Base-by-base conservation (phyloP, 2,113 vertebrate genomes). In the Silurus asotus region DNA sequence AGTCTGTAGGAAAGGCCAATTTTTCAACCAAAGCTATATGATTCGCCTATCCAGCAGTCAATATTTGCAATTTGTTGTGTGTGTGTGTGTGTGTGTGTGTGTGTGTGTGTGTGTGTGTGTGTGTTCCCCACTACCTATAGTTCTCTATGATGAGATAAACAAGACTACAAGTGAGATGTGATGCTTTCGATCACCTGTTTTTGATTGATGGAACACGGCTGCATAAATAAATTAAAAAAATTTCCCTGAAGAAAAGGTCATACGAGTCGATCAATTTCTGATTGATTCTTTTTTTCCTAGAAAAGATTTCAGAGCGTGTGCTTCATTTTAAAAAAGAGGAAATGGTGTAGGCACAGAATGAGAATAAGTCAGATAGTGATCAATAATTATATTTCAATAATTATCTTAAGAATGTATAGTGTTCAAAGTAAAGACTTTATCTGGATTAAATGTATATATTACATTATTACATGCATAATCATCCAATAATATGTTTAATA, bases 11-110 rank as follows among this genome's bases (percentile, higher is more conserved):
- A 48, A 2, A 11, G 17, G 20, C 15, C 17, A 8, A 19, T 70
- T 83, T 81, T 83, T 85, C 53, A 75, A 87, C 17, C 88, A 64
- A 65, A 6, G 72, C 55, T 70, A 79, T 17, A 76, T 72, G 80
- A 56, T 80, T 56, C 79, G 37, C 37, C 83, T 69, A 56, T 80
- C 25, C 6, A 48, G 23, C 17, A 45, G 70, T 84, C 89, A 53
- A 88, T 90, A 87, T 72, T 74, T 84, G 64, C 87, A 86, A 80
- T 55, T 10, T 78, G 84, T 72, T 55, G 56, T 28, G 67, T 15
- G 76, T 49, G 56, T n/a, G 64, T 62, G 82, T 87, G 62, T 49
- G 67, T 49, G 56, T 45, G 83, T 82, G 76, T n/a, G 64, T 62
- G 82, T 87, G 62, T 49, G 67, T 55, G 56, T 28, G 67, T 15